Evolutionary conservation across 2,888 invertebrate genomes (phyloP), one percentile per base, ranked within the genome.

Genomic region (Epiperipatus broadwayi): DNA sequence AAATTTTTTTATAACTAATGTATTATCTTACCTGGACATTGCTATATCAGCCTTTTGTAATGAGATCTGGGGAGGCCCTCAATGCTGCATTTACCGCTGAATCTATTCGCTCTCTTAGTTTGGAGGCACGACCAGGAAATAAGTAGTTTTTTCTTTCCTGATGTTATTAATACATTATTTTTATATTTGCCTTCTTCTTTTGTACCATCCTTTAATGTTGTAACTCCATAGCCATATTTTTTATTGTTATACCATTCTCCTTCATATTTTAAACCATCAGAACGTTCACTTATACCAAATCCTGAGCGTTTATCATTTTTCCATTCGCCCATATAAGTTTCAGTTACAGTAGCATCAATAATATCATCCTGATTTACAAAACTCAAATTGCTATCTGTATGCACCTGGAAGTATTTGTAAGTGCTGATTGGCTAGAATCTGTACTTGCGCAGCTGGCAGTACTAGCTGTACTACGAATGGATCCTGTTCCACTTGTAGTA

Each of bases 191-290:
- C 97, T 59, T 97, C 93, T 59, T 97, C 97, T 53, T 78, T 76
- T 43, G 79, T 77, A 40, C 93, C 91, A 58, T 95, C 95, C 46
- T 83, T 78, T 60, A 95, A 83, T 19, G 85, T 91, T 36, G 97
- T 99, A 31, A 93, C 87, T 31, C 97, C 97, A 63, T 95, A 99
- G 41, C 97, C 97, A 59, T 93, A 91, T 61, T 97, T 99, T 53
- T 89, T 85, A 65, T 99, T 99, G 59, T 81, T 85, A 61, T 84
- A 85, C 97, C 97, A 99, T 61, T 99, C 97, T 45, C 97, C 97
- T 59, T 95, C 95, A 65, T 97, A 97, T 50, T 80, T 78, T 39
- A 95, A 72, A 22, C 95, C 95, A 61, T 97, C 97, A 46, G 87
- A 87, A 42, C 97, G 73, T 61, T 97, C 95, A 57, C 89, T 89